Conservation (phyloP, 2,888 invertebrate genomes). For the Marasmarcha lunaedactyla region DNA sequence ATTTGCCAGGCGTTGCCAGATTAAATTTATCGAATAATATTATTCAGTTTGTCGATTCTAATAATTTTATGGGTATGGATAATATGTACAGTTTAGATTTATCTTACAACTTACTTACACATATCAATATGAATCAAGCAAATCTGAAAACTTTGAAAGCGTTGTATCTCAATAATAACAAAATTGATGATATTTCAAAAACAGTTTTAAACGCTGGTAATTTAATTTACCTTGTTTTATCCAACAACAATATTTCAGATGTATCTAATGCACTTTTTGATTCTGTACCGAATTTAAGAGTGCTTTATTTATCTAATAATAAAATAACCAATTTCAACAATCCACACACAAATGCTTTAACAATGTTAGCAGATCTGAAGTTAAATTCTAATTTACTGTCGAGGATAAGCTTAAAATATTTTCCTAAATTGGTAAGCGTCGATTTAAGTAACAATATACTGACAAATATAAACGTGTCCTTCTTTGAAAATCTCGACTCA, state of each 20-base stretch:
- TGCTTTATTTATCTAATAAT: constrained; percentile 35
- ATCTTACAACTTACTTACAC: constrained; percentile 33
- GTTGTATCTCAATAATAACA: constrained; percentile 39
- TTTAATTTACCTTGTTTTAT: constrained; percentile 34
- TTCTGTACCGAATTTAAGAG: constrained; percentile 28
- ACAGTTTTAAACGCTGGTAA: constrained; percentile 24
- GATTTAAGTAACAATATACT: constrained; percentile 39
- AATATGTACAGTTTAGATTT: constrained; percentile 47
- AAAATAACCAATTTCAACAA: constrained; percentile 37
- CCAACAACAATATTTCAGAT: constrained; percentile 30
- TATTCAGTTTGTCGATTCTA: constrained; percentile 29
- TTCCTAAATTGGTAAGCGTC: constrained; percentile 30
- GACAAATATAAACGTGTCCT: constrained; percentile 25
- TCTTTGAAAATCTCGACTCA: constrained; percentile 30
- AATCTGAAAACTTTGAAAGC: constrained; percentile 32
- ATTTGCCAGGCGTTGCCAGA: constrained; percentile 36
- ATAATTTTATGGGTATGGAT: constrained; percentile 34
- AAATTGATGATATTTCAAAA: constrained; percentile 23
- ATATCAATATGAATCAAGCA: constrained; percentile 25
- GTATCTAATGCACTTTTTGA: constrained; percentile 19
- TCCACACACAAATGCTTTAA: constrained; percentile 28
- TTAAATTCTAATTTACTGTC: constrained; percentile 36
- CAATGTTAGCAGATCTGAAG: constrained; percentile 28
- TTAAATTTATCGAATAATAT: constrained; percentile 43
- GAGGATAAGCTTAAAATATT: constrained; percentile 34